Evolutionary conservation across 2,888 invertebrate species (phyloP).

Genomic region (Xestobium rufovillosum): DNA sequence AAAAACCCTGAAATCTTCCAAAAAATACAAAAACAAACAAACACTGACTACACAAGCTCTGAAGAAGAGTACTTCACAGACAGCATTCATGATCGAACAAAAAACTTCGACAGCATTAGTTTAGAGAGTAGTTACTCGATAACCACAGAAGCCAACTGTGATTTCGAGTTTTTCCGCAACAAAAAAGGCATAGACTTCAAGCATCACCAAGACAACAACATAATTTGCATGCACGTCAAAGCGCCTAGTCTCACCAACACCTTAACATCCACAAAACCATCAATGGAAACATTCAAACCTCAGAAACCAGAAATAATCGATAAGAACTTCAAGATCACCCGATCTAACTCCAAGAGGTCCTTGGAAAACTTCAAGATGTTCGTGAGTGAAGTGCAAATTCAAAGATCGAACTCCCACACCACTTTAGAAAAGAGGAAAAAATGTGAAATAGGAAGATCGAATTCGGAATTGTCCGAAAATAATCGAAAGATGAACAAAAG

Average conservation of each 20-base stretch:
- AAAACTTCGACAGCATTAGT: constrained; percentile 37
- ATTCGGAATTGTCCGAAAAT: constrained; percentile 25
- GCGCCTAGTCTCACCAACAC: too few species aligned
- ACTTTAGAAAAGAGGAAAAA: constrained; percentile 31
- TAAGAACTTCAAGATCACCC: constrained; percentile 30
- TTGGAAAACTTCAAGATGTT: constrained; percentile 38
- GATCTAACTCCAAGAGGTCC: constrained; percentile 38
- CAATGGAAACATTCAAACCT: constrained; percentile 6
- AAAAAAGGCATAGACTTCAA: constrained; percentile 32
- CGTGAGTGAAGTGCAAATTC: constrained; percentile 26
- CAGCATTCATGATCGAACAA: constrained; percentile 36
- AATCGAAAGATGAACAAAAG: constrained; percentile 27
- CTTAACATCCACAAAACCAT: constrained; percentile 12
- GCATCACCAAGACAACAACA: not conserved
- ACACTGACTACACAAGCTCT: constrained; percentile 24
- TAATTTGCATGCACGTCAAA: constrained; percentile 1
- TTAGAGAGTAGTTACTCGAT: constrained; percentile 49
- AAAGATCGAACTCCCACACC: constrained; percentile 37
- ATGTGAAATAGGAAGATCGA: constrained; percentile 22
- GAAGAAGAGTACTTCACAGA: constrained; percentile 41
- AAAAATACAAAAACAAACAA: not conserved
- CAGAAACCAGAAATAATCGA: constrained; percentile 13
- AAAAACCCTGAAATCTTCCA: constrained; percentile 20
- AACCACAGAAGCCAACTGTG: constrained; percentile 56
- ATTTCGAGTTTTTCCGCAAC: constrained; percentile 54